Percentiles rank a stretch among this genome's conserved stretches.
phyloP scores from a whole-genome alignment of 2,888 invertebrate genomes.

The Leptogaster cylindrica region DNA sequence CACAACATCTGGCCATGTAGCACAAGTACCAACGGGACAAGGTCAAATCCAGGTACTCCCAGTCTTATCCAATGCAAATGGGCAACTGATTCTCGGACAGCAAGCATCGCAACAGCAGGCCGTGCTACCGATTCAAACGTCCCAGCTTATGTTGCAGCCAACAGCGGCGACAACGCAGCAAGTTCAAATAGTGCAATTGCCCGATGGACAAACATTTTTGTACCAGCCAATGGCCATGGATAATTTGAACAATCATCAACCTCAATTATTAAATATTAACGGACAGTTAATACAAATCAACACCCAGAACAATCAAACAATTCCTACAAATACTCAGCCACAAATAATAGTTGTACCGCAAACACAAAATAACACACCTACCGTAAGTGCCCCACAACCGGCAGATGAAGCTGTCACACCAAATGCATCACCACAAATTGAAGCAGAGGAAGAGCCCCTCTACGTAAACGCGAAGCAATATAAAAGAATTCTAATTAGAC shows the following conservation, averaged over 20 bases:
- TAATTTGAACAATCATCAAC: conserved; percentile 63
- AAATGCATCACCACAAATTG: conserved; percentile 51
- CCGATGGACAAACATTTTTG: conserved; percentile 92
- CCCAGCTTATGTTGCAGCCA: conserved; percentile 59
- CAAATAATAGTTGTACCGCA: conserved; percentile 52
- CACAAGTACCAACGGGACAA: conserved; percentile 43
- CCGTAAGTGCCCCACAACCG: conserved; percentile 49
- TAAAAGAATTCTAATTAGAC: conserved; percentile 90
- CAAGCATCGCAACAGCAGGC: conserved; percentile 54
- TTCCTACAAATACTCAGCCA: conserved; percentile 49
- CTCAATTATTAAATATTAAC: conserved; percentile 67
- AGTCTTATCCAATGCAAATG: conserved; percentile 46
- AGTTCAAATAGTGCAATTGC: conserved; percentile 85
- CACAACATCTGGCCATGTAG: conserved; percentile 20
- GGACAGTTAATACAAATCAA: conserved; percentile 61
- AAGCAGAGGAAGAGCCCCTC: conserved; percentile 87
- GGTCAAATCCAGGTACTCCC: conserved; percentile 48
- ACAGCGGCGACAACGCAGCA: conserved; percentile 53
- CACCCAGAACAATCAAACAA: conserved; percentile 48
- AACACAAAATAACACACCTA: conserved; percentile 51
- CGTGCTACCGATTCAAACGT: conserved; percentile 58
- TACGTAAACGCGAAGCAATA: conserved; percentile 99
- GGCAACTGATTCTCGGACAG: conserved; percentile 59
- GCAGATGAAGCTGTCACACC: conserved; percentile 24
- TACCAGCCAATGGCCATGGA: conserved; percentile 73